Evolutionary conservation across 2,113 vertebrate genomes (phyloP), one percentile per base, ranked within the genome.

Genomic region (Mystacornis crossleyi): DNA sequence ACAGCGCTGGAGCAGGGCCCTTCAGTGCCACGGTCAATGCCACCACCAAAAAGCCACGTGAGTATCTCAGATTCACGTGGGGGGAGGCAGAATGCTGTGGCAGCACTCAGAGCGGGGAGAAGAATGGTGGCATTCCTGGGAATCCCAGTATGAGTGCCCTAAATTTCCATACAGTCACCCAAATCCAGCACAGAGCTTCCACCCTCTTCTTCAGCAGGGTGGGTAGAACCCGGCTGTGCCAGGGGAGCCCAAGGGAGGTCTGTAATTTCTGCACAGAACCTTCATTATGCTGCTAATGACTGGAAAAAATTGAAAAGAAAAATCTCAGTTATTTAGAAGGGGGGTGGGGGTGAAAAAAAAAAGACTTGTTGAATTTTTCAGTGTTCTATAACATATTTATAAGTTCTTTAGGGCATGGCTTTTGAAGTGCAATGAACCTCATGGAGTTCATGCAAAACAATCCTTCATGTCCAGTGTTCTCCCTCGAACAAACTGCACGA

Each of bases 41-140:
- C 75, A 99, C 99, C 93, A 99, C 99, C 42, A 99, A 99, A 98
- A 99, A 99, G 96, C 98, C 98, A 82, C 99, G 99, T 99, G 97
- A 97, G 99, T 99, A 84, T 6, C 58, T 42, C 47, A 26, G 28
- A 12, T 26, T 7, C 0, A 40, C 7, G 29, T 14, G 78, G 29
- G 26, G 47, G 86, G 25, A 34, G 64, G 23, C 25, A 14, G 1
- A 18, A 29, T 8, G 54, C 24, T 7, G 65, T n/a, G 53, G 42
- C 15, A 33, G 38, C 67, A 34, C 10, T 43, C 48, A 34, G 26
- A 20, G 55, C 69, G 33, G 34, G 47, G 47, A 12, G 36, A 12
- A 21, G 18, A 50, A 4, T 2, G 31, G 66, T 36, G 19, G 3
- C 11, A 8, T 67, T 92, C 26, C n/a, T 62, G 57, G 34, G 57